Percentiles rank a stretch among this genome's conserved stretches.
Evolutionary conservation across 2,888 invertebrate genomes (phyloP).

Genomic region (Calliphora vomitoria): DNA sequence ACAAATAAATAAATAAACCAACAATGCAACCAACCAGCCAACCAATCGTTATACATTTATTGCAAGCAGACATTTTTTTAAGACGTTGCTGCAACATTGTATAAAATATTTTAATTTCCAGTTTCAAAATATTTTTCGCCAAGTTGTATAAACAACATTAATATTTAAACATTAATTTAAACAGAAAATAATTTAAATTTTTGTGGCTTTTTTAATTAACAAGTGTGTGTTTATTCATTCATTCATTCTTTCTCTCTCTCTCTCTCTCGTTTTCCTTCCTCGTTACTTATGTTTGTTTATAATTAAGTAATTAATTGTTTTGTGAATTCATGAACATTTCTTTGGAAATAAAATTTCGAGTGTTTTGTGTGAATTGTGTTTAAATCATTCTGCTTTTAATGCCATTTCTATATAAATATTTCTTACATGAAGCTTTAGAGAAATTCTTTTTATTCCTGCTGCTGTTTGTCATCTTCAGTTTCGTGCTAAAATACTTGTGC

Average conservation of each 20-base stretch:
- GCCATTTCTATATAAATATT: neutral
- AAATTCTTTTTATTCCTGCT: conserved; percentile 6
- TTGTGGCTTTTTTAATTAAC: neutral
- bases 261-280: neutral
- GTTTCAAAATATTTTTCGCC: neutral
- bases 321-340: conserved; percentile 21
- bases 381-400: conserved; percentile 7
- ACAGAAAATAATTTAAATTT: conserved; percentile 33
- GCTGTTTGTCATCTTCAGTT: conserved; percentile 29
- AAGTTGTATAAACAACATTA: neutral
- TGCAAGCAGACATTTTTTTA: neutral
- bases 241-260: neutral
- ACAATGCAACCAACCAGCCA: neutral
- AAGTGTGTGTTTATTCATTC: neutral
- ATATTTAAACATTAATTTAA: conserved; percentile 19
- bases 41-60: neutral
- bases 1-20: neutral
- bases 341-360: conserved; percentile 14
- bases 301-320: conserved; percentile 58
- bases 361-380: neutral
- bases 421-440: neutral
- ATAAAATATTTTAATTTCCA: conserved; percentile 40
- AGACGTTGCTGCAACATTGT: conserved; percentile 48
- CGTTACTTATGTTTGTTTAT: neutral
- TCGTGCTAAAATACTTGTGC: conserved; percentile 63